A percentile compares a stretch with the other conserved stretches of the same genome.
phyloP scores from a whole-genome alignment of 2,113 vertebrate species.

The Corythaeola cristata region DNA sequence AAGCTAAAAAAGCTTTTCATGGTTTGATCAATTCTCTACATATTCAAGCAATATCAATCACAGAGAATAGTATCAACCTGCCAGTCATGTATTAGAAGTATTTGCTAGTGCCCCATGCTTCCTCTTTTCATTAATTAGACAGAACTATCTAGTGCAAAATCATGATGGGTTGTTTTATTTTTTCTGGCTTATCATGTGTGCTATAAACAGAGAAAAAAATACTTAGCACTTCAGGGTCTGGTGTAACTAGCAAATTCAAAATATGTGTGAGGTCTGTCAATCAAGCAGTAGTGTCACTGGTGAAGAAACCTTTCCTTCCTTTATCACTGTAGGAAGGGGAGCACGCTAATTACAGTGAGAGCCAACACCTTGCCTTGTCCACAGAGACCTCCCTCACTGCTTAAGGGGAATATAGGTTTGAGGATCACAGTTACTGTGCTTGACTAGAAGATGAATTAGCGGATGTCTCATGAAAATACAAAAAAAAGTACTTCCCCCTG shows the following conservation, averaged over 20 bases:
- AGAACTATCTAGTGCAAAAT: background rate
- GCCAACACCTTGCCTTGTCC: background rate
- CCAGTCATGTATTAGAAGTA: background rate
- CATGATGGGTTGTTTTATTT: background rate
- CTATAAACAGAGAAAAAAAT: conserved; percentile 13
- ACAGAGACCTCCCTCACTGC: background rate
- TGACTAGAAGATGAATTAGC: background rate
- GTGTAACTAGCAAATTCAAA: background rate
- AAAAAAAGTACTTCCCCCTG: background rate
- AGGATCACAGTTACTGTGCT: background rate
- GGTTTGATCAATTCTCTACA: background rate
- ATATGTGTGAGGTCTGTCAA: background rate
- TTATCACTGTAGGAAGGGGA: background rate
- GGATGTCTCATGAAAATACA: background rate
- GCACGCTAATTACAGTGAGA: background rate
- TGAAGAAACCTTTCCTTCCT: background rate
- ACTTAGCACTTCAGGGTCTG: background rate
- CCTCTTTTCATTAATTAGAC: background rate
- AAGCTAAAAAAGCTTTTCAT: background rate
- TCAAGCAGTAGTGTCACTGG: background rate
- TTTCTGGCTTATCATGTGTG: background rate
- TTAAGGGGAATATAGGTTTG: background rate
- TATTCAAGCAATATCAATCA: background rate
- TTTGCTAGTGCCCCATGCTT: background rate
- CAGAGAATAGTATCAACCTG: background rate